Percentiles rank a stretch among this genome's conserved stretches.
phyloP scores from a whole-genome alignment of 2,797 vertebrate genomes.

The Silurus lanzhouensis region DNA sequence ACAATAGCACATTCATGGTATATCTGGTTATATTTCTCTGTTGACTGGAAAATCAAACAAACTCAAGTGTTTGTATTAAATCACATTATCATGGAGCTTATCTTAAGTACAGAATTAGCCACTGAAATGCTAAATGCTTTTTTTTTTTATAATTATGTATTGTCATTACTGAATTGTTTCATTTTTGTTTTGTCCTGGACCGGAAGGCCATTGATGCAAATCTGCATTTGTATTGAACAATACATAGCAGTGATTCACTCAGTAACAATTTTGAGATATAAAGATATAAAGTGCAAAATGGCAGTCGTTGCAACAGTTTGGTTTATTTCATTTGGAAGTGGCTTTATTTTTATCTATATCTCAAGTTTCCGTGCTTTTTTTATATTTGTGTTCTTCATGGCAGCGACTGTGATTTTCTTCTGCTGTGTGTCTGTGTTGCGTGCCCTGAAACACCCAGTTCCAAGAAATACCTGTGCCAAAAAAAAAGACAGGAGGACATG shows the following conservation, averaged over 20 bases:
- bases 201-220: constrained; percentile 13
- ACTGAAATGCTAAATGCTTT: not conserved
- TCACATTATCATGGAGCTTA: not conserved
- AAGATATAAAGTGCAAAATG: constrained; percentile 16
- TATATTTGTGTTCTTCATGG: not conserved
- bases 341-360: not conserved
- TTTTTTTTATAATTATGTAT: not conserved
- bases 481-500: not conserved
- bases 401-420: constrained; percentile 11
- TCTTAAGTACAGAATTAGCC: not conserved
- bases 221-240: constrained; percentile 12
- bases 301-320: not conserved
- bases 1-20: constrained; percentile 4
- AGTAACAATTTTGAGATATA: constrained; percentile 27
- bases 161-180: not conserved
- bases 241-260: constrained; percentile 28
- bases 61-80: not conserved
- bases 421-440: constrained; percentile 39
- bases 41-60: constrained; percentile 15
- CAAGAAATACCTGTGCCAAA: constrained; percentile 8
- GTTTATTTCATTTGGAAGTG: not conserved
- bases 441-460: constrained; percentile 27
- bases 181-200: not conserved
- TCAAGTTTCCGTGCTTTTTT: not conserved
- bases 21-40: constrained; percentile 8